Evolutionary conservation across 2,888 invertebrate species (phyloP), one percentile per base, ranked within the genome.

Genomic region (Cantharis flavilabris): DNA sequence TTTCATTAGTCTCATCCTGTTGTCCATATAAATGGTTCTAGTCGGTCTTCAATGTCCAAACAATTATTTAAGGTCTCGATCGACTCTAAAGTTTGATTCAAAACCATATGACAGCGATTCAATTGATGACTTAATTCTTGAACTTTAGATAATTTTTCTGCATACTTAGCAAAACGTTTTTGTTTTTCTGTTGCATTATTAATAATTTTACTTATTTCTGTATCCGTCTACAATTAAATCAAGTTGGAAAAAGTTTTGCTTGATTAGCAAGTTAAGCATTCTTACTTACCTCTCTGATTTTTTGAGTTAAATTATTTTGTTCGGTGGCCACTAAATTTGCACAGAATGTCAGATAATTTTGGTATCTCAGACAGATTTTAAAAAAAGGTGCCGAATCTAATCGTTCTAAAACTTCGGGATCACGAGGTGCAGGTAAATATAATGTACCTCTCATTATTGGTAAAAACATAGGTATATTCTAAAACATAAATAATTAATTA

Each of bases 21-120:
- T n/a, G 93, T 95, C 97, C 96, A 97, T 0, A 95, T 93, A 85
- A 98, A 97, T 0, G 97, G 96, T 85, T 97, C 96, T 63, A 98
- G 88, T 13, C 96, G 91, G 82, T 96, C 95, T 16, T 94, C 94
- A 70, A 94, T 91, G 26, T 97, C 97, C 33, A 98, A 89, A 80
- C 94, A 89, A 83, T 94, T 93, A 85, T 98, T 98, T 67, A 98
- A 90, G 14, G 94, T 92, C 85, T 97, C 97, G 86, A 97, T 91
- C 70, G 95, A 95, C 85, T 95, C 96, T 1, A 97, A 88, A 0
- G 96, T 95, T 89, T 96, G 94, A 87, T 95, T 95, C 16, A 98
- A 89, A 74, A 95, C 89, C 75, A 94, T 93, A 86, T 96, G 95
- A 85, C 97, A 96, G 26, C 95, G 90, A 62, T 94, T 93, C 73